phyloP scores from a whole-genome alignment of 2,888 invertebrate species.

The Dromius quadrimaculatus region DNA sequence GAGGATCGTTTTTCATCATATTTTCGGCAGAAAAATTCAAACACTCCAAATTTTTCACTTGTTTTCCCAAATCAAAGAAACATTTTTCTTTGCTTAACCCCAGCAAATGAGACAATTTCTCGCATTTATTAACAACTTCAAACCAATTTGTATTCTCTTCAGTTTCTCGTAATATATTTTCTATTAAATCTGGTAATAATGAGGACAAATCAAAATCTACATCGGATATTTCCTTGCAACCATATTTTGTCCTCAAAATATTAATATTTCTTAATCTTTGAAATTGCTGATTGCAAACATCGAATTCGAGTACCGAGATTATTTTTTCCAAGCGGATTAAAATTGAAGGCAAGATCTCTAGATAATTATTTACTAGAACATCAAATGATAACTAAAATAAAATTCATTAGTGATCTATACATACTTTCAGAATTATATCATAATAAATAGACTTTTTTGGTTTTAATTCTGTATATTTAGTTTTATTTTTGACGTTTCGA shows the following conservation, averaged over 20 bases:
- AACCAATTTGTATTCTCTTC: constrained; percentile 33
- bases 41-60: constrained; percentile 55
- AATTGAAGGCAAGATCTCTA: constrained; percentile 19
- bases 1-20: constrained; percentile 54
- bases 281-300: background rate
- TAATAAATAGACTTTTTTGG: too few species aligned
- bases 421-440: too few species aligned
- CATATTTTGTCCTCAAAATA: constrained; percentile 29
- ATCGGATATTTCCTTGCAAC: constrained; percentile 25
- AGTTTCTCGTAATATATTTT: constrained; percentile 38
- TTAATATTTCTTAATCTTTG: constrained; percentile 35
- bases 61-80: constrained; percentile 57
- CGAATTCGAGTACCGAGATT: constrained; percentile 6
- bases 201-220: constrained; percentile 8
- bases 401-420: too few species aligned
- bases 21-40: constrained; percentile 56
- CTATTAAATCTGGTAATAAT: constrained; percentile 24
- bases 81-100: constrained; percentile 55
- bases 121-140: constrained; percentile 53
- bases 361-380: constrained; percentile 5
- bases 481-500: too few species aligned
- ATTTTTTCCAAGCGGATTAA: constrained; percentile 9
- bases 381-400: background rate
- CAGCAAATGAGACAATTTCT: constrained; percentile 56
- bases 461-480: too few species aligned